phyloP scores from a whole-genome alignment of 2,113 vertebrate genomes.

The Lepus europaeus region DNA sequence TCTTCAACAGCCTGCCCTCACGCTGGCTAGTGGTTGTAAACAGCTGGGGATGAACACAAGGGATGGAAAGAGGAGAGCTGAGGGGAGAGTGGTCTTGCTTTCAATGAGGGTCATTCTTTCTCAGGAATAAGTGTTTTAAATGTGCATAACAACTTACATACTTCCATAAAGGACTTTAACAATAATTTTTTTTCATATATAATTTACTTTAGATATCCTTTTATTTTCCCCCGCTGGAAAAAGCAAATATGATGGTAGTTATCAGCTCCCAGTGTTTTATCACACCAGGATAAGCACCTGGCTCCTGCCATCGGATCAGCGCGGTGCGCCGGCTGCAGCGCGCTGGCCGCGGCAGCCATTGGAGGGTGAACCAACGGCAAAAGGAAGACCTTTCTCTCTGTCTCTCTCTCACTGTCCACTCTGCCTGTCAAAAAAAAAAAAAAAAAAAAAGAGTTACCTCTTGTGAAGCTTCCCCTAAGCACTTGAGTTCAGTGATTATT shows the following conservation, averaged over 20 bases:
- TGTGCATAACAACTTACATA: neutral
- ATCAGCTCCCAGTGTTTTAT: neutral
- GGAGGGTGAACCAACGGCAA: too few relatives aligned
- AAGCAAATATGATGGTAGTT: neutral
- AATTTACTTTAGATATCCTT: constrained; percentile 27
- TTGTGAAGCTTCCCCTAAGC: neutral
- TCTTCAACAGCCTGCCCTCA: neutral
- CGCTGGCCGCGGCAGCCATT: too few relatives aligned
- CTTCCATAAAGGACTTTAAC: neutral
- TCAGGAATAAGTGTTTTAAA: neutral
- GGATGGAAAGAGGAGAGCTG: neutral
- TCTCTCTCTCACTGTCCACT: too few relatives aligned
- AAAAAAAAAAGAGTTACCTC: neutral
- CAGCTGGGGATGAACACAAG: neutral
- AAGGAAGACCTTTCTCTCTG: too few relatives aligned
- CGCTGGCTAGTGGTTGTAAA: neutral
- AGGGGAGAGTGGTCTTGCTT: neutral
- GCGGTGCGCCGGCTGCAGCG: too few relatives aligned
- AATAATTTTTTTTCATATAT: constrained; percentile 5
- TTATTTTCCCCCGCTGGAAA: neutral
- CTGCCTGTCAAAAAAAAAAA: too few relatives aligned
- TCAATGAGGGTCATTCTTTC: neutral
- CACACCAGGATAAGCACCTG: neutral
- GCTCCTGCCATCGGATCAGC: too few relatives aligned
- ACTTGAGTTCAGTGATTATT: neutral